phyloP scores from a whole-genome alignment of 2,797 vertebrate species.

The Coregonus ussuriensis region DNA sequence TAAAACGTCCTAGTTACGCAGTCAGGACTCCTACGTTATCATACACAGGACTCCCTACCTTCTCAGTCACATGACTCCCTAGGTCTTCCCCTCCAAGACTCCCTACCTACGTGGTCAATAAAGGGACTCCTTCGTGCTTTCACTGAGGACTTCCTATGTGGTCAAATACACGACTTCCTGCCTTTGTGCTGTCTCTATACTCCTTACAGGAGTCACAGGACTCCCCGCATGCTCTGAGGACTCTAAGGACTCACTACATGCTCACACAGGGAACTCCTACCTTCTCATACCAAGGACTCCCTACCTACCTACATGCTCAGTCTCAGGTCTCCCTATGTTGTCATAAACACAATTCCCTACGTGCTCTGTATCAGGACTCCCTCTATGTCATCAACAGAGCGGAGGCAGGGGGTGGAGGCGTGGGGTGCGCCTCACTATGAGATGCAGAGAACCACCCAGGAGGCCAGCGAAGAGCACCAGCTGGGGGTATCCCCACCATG shows the following conservation, averaged over 20 bases:
- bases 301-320: not conserved
- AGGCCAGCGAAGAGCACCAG: not conserved
- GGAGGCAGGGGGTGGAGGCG: not conserved
- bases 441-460: not conserved
- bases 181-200: no score
- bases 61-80: not conserved
- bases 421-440: not conserved
- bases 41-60: not conserved
- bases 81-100: not conserved
- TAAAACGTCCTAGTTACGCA: not conserved
- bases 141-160: not conserved
- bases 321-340: not conserved
- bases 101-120: not conserved
- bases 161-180: not conserved
- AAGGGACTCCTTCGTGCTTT: not conserved
- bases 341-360: not conserved
- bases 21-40: no score
- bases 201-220: no score
- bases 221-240: no score
- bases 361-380: not conserved
- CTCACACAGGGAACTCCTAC: no score
- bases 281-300: not conserved
- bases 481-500: constrained; percentile 1
- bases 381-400: not conserved
- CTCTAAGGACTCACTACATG: no score